Base-by-base conservation (phyloP, 1,140 invertebrate species). In the Drosophila obscura region DNA sequence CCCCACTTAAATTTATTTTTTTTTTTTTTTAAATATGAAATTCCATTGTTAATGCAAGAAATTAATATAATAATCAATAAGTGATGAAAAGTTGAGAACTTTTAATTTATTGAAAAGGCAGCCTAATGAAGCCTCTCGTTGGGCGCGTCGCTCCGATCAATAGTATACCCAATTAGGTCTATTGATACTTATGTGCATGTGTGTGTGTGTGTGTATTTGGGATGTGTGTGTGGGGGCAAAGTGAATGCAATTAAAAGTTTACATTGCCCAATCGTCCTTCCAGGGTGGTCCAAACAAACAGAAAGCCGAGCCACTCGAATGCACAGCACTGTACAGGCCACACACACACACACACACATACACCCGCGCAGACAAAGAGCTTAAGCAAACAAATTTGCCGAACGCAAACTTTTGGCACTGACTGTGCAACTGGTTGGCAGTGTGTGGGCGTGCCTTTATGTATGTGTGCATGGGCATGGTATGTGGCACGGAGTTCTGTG, bases 181-280 rank as follows among this genome's bases (percentile, higher is more conserved):
- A 64, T 39, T 11, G 35, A 13, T 39, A 39, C 35, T 9, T 9
- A 13, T 39, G 11, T 4, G 11, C 13, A 3, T 39, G 35, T 11
- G 35, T 1, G 4, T 11, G 35, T 13, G 11, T 11, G 35, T 61
- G 56, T 43, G 57, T 19, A 9, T 39, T 28, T 9, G 22, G 35
- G 45, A 16, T 46, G 52, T 9, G 19, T 46, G 41, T 48, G 5
- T 48, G 19, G 45, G 45, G 45, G 64, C 58, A 77, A 81, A 83
- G 71, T 84, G 76, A 46, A 55, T 77, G 68, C 74, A 82, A 83
- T 84, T 85, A 58, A 65, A 77, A 81, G 55, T 63, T 76, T 55
- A 57, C 77, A 64, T 28, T 63, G 59, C 58, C 45, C 69, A 63
- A 73, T 60, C 56, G 61, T 73, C 71, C 77, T 59, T 51, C 46